Evolutionary conservation across 2,797 vertebrate species (phyloP), one percentile per base, ranked within the genome.

Genomic region (Cyclopterus lumpus): DNA sequence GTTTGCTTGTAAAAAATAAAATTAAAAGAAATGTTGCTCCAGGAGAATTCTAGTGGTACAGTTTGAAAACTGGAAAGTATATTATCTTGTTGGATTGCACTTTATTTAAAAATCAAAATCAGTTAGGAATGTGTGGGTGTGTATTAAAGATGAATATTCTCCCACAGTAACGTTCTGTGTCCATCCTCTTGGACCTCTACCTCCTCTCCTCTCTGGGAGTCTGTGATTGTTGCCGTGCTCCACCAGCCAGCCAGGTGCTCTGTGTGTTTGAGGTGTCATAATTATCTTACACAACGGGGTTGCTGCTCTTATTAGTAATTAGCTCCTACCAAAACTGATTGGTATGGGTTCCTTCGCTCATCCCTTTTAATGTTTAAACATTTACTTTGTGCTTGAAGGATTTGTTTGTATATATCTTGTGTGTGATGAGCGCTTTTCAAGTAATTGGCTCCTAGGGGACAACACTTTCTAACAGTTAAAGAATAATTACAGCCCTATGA

Each of bases 371-470:
- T 98, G 97, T 97, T 97, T 95, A 96, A 98, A 96, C 97, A 97
- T 96, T 97, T 96, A 96, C 96, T 98, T 96, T 97, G 96, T 98
- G 97, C 96, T 97, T 97, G 96, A 98, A 98, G 96, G 97, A 97
- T 97, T 99, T 98, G 97, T 99, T 98, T 98, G 96, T 98, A 95
- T 97, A 96, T 99, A 98, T 96, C 96, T 96, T 93, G 94, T 89
- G 94, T 96, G 95, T 96, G 96, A 97, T 97, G 97, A 97, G 96
- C 95, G 96, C 95, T 97, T 97, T 96, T 96, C 96, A 95, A 95
- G 95, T 99, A 99, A 99, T 99, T 98, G 97, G 97, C 94, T 99
- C 97, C 97, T 98, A 88, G 93, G 97, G 97, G 97, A 99, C 95
- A 91, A 92, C 93, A 94, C 94, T 96, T 97, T 97, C 97, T 96